Evolutionary conservation across 2,888 invertebrate species (phyloP).

Genomic region (Anoplius nigerrimus): DNA sequence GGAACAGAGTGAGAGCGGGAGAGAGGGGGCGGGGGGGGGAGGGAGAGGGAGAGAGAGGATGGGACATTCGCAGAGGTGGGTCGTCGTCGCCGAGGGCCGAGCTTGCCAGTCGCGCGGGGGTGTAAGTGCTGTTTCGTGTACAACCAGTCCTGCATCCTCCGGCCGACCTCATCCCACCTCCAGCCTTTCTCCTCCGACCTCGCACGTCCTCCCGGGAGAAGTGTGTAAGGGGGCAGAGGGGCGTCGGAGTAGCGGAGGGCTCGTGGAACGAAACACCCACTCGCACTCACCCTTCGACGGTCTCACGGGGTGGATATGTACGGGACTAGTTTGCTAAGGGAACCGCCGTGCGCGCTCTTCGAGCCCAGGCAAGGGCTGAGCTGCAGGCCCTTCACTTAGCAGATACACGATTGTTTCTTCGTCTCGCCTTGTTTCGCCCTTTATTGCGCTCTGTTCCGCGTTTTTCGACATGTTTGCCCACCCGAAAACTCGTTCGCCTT

Average conservation of each 20-base stretch:
- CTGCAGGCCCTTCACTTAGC: too few relatives aligned
- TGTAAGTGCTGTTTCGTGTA: slow-evolving; percentile 75
- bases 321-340: slow-evolving; percentile 32
- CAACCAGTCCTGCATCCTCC: slow-evolving; percentile 56
- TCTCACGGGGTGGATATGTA: slow-evolving; percentile 25
- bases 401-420: too few relatives aligned
- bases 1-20: neutral
- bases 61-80: slow-evolving; percentile 12
- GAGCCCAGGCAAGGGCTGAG: too few relatives aligned
- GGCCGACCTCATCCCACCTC: slow-evolving; percentile 8
- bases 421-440: too few relatives aligned
- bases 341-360: slow-evolving; percentile 31
- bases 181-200: slow-evolving; percentile 25
- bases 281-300: slow-evolving; percentile 16
- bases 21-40: neutral
- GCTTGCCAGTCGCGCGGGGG: slow-evolving; percentile 58
- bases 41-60: neutral
- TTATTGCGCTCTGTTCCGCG: too few relatives aligned
- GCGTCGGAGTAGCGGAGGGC: slow-evolving; percentile 16
- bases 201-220: slow-evolving; percentile 22
- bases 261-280: slow-evolving; percentile 31
- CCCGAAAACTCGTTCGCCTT: too few relatives aligned
- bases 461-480: too few relatives aligned
- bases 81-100: slow-evolving; percentile 35
- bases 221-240: too few relatives aligned